Evolutionary conservation across 2,113 vertebrate genomes (phyloP).

Genomic region (Hippolais icterina): DNA sequence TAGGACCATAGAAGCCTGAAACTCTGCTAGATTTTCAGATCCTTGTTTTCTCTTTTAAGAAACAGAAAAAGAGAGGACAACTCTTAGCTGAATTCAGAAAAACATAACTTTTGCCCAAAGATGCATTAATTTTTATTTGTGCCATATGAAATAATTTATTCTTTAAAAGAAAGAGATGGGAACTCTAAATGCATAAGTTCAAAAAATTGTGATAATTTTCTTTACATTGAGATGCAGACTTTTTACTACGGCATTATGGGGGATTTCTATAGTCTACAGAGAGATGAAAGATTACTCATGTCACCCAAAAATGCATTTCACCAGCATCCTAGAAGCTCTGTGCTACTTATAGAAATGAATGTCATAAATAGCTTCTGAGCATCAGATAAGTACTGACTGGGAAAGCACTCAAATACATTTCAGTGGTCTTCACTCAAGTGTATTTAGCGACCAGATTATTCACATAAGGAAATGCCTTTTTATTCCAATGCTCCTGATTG

Average conservation of each 20-base stretch:
- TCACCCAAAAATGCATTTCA: slow-evolving; percentile 23
- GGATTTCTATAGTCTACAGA: not conserved
- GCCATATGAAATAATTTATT: not conserved
- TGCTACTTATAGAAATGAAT: slow-evolving; percentile 17
- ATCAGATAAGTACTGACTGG: not conserved
- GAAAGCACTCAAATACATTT: not conserved
- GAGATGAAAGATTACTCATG: slow-evolving; percentile 3
- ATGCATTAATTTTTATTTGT: not conserved
- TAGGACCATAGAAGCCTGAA: not conserved
- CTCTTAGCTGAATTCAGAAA: not conserved
- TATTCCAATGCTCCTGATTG: not conserved
- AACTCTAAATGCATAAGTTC: not conserved
- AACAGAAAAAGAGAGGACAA: not conserved
- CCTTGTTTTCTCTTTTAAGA: not conserved
- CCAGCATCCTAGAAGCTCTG: not conserved
- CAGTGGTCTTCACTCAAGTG: not conserved
- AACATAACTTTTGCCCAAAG: not conserved
- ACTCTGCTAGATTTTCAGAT: not conserved
- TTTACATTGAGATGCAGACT: not conserved
- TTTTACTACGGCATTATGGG: not conserved
- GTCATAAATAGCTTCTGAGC: not conserved
- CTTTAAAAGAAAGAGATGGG: not conserved
- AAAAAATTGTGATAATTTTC: not conserved
- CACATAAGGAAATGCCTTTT: slow-evolving; percentile 20
- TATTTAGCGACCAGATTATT: slow-evolving; percentile 38